Evolutionary conservation across 1,140 invertebrate species (phyloP), one percentile per base, ranked within the genome.

Genomic region (Polyergus mexicanus): DNA sequence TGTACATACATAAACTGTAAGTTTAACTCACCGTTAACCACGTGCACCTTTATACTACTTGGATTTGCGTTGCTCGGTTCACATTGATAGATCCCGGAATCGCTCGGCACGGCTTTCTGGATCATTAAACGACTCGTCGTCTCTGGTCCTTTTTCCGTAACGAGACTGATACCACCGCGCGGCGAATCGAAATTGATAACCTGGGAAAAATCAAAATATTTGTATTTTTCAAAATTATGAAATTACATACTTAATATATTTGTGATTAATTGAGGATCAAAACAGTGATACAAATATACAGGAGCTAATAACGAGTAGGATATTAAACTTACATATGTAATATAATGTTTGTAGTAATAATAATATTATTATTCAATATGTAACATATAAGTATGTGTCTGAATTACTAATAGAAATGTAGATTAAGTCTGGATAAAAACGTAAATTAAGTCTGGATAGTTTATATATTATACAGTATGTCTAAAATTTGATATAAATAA

Each of bases 111-210:
- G 32, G 95, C 95, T 86, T 96, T 96, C 87, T 96, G 96, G 86
- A 97, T 96, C 86, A 96, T 95, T 78, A 97, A 94, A 88, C 96
- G 95, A 88, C 96, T 96, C 81, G 96, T 96, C 28, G 96, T 97
- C 65, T 95, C 95, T 3, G 95, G 94, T 0, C 96, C 95, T 86
- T 96, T 96, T 89, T 96, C 96, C 22, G 96, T 96, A 47, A 96
- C 94, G 8, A 96, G 92, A 83, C 95, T 96, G 81, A 96, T 95
- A 19, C 96, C 96, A 44, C 96, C 96, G 11, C 96, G 93, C 2
- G 96, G 95, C 13, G 96, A 96, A 89, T 96, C 95, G 88, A 96
- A 96, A 92, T 96, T 96, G 80, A 96, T 95, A 80, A 95, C 93
- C 95, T 96, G 83, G 0, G 87, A 32, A 74, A 28, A 85, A 81